These are phyloP conservation scores for Aegotheles bennettii DNA, from an alignment of 2,113 vertebrate genomes.

Conservation along the genomic window DNA sequence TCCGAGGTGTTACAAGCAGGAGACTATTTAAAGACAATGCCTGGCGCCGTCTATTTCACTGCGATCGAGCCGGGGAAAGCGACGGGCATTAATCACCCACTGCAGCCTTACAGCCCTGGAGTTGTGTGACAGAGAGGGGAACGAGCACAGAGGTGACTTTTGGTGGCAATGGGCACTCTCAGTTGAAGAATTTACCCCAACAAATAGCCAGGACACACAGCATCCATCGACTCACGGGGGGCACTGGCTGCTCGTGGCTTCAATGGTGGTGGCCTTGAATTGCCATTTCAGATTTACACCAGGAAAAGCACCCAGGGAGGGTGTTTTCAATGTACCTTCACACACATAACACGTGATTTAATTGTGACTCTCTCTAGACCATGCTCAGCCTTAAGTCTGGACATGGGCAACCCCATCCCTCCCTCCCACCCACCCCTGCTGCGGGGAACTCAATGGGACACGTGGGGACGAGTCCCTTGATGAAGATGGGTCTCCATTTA, in stretches of 20 bases:
- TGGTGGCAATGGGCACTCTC: not conserved
- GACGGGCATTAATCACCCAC: not conserved
- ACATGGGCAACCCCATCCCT: not conserved
- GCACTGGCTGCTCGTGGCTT: not conserved
- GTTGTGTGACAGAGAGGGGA: not conserved
- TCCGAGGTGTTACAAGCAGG: conserved; percentile 36
- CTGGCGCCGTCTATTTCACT: not conserved
- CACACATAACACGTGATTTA: rapidly evolving
- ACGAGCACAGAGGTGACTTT: not conserved
- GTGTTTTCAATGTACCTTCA: not conserved
- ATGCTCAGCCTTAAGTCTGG: not conserved
- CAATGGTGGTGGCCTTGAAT: not conserved
- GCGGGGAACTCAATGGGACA: rapidly evolving
- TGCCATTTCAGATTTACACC: not conserved
- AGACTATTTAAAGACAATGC: conserved; percentile 53
- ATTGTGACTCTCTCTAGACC: rapidly evolving
- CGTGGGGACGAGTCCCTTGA: not conserved
- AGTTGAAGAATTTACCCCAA: not conserved
- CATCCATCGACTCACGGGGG: no score
- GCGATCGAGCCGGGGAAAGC: not conserved
- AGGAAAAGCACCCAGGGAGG: not conserved
- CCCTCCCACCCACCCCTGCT: not conserved
- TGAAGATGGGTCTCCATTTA: not conserved
- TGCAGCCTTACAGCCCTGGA: not conserved
- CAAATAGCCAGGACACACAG: rapidly evolving